phyloP scores from a whole-genome alignment of 2,888 invertebrate genomes.

The Sinodicranocentrus sp. region DNA sequence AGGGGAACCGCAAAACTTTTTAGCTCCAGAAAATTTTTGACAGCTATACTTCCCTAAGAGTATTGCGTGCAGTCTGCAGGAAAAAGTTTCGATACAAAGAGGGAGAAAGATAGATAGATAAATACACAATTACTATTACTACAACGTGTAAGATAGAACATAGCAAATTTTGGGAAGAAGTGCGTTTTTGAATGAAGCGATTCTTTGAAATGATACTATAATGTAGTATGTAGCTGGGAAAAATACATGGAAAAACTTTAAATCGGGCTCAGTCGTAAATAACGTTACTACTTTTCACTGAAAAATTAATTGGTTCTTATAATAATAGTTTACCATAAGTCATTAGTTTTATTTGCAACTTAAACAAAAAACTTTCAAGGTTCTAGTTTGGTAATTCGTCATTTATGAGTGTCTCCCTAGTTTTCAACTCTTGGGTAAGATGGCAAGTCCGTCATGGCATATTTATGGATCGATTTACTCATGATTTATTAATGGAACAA shows the following conservation, averaged over 20 bases:
- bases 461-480: constrained; percentile 75
- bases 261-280: not conserved
- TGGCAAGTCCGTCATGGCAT: constrained; percentile 9
- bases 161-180: constrained; percentile 17
- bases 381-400: not conserved
- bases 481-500: constrained; percentile 77
- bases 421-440: too few species aligned
- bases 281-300: too few species aligned
- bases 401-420: not conserved
- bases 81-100: constrained; percentile 26
- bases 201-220: not conserved
- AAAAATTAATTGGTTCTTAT: too few species aligned
- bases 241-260: not conserved
- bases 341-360: too few species aligned
- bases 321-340: too few species aligned
- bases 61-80: not conserved
- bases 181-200: not conserved
- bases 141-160: constrained; percentile 1
- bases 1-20: constrained; percentile 32
- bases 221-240: not conserved
- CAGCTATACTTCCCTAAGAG: not conserved
- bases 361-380: too few species aligned
- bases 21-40: not conserved
- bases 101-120: constrained; percentile 26
- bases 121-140: constrained; percentile 19